phyloP scores from a whole-genome alignment of 2,888 invertebrate genomes.

The Hypomecis punctinalis region DNA sequence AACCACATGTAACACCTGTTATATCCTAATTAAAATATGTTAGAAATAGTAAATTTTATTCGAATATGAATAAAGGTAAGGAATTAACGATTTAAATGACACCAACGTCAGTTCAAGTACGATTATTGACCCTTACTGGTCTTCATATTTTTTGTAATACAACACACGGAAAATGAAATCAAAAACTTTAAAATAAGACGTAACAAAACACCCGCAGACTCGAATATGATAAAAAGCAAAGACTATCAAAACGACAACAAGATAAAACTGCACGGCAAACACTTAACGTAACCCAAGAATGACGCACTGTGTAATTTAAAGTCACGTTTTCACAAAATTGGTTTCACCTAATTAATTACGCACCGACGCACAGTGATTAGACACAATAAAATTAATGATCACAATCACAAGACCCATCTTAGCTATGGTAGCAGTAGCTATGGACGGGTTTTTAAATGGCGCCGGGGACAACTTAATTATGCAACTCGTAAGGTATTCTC shows the following conservation, averaged over 20 bases:
- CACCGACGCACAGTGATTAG: slow-evolving; percentile 15
- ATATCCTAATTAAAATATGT: too few relatives aligned
- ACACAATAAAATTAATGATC: slow-evolving; percentile 3
- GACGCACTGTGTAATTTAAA: slow-evolving; percentile 8
- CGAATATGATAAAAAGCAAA: background rate
- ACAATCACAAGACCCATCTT: slow-evolving; percentile 19
- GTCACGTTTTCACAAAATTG: slow-evolving; percentile 3
- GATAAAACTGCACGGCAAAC: slow-evolving; percentile 1
- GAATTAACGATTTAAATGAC: too few relatives aligned
- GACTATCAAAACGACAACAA: background rate
- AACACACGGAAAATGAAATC: too few relatives aligned
- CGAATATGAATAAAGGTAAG: too few relatives aligned
- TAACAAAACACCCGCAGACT: too few relatives aligned
- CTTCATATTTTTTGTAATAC: too few relatives aligned
- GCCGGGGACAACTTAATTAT: slow-evolving; percentile 25
- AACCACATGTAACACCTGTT: too few relatives aligned
- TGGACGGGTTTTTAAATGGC: slow-evolving; percentile 13
- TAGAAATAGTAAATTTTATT: too few relatives aligned
- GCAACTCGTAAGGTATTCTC: slow-evolving; percentile 27
- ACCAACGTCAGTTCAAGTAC: too few relatives aligned
- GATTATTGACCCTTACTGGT: too few relatives aligned
- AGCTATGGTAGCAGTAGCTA: background rate
- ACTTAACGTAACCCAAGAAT: background rate
- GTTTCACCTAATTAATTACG: slow-evolving; percentile 10
- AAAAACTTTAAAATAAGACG: too few relatives aligned